Conservation (phyloP, 2,797 vertebrate species). For the Aplochiton taeniatus region DNA sequence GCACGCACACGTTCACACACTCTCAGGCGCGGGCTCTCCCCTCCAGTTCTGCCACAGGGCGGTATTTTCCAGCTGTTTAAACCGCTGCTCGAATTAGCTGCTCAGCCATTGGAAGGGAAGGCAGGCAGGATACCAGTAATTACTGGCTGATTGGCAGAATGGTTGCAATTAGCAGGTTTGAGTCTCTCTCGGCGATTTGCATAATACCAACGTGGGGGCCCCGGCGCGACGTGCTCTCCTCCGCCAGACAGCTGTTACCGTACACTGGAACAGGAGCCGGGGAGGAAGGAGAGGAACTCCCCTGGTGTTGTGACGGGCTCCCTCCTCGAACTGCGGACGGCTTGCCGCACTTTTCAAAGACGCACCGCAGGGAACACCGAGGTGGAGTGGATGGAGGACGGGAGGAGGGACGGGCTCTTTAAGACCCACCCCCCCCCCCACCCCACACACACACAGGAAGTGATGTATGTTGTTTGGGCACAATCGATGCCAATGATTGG, state of each 20-base stretch:
- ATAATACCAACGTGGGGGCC: constrained; percentile 51
- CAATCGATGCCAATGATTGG: constrained; percentile 13
- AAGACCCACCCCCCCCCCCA: too few relatives aligned
- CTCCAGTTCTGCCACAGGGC: constrained; percentile 68
- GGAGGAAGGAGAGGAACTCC: constrained; percentile 20
- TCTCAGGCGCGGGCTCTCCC: constrained; percentile 41
- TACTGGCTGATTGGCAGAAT: constrained; percentile 84
- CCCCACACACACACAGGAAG: neutral
- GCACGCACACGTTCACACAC: constrained; percentile 29
- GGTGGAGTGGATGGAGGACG: too few relatives aligned
- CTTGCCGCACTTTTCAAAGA: neutral
- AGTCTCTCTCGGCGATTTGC: constrained; percentile 58
- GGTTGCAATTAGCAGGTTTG: constrained; percentile 80
- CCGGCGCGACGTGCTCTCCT: constrained; percentile 39
- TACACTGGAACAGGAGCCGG: constrained; percentile 24
- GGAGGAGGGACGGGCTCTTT: too few relatives aligned
- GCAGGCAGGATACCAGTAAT: constrained; percentile 86
- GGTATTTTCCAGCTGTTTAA: constrained; percentile 82
- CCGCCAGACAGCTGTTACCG: constrained; percentile 14
- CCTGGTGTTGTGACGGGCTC: constrained; percentile 25
- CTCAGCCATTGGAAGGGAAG: constrained; percentile 82
- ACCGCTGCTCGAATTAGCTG: constrained; percentile 82
- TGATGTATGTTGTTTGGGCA: neutral
- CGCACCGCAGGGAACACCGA: neutral
- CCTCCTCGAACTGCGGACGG: neutral